Percentiles rank a stretch among this genome's conserved stretches.
These are phyloP conservation scores for Phymastichus coffea DNA, from an alignment of 1,140 invertebrate genomes.

Conservation along the genomic window DNA sequence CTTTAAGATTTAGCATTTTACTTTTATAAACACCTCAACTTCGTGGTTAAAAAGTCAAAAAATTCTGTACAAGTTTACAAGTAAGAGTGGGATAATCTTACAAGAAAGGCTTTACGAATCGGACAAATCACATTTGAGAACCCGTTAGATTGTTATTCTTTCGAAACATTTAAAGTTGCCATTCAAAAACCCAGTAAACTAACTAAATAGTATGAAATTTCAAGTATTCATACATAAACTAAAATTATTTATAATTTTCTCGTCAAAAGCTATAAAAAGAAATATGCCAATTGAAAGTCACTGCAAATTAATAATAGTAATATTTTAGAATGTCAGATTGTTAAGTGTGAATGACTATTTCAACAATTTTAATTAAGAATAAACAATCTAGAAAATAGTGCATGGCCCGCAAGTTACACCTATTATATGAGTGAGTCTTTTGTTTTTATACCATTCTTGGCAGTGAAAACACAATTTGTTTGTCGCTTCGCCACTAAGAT, in stretches of 20 bases:
- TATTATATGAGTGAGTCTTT: constrained; percentile 9
- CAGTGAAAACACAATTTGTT: too few species aligned
- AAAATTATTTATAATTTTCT: too few species aligned
- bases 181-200: constrained; percentile 1
- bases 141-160: constrained; percentile 4
- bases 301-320: too few species aligned
- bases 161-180: constrained; percentile 3
- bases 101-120: constrained; percentile 11
- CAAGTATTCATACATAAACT: too few species aligned
- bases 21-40: constrained; percentile 17
- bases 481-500: too few species aligned
- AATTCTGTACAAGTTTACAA: constrained; percentile 24
- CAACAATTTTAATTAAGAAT: constrained; percentile 1
- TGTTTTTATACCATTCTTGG: background rate
- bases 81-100: constrained; percentile 14
- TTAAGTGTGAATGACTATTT: constrained; percentile 26
- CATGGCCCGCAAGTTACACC: constrained; percentile 4
- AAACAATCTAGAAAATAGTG: constrained; percentile 15
- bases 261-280: too few species aligned
- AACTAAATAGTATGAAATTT: too few species aligned
- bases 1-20: constrained; percentile 13
- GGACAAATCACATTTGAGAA: constrained; percentile 25
- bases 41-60: constrained; percentile 18
- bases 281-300: too few species aligned
- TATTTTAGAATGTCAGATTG: too few species aligned